A percentile compares a stretch with the other conserved stretches of the same genome.
phyloP scores from a whole-genome alignment of 2,113 vertebrate genomes.

The Pungitius pungitius region DNA sequence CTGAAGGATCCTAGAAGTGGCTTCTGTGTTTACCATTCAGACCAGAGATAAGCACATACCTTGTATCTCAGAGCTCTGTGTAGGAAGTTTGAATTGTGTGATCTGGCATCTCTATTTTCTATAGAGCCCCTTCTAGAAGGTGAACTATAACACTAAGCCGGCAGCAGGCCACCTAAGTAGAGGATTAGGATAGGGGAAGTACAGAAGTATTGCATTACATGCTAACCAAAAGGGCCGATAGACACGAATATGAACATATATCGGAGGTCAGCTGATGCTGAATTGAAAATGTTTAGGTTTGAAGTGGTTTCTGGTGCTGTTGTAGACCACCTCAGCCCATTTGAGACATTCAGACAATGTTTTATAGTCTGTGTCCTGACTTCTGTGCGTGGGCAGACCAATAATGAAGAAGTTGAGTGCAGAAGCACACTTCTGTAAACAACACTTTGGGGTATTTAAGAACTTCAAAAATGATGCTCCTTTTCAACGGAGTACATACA shows the following conservation, averaged over 20 bases:
- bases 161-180: not conserved
- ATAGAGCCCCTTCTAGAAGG: not conserved
- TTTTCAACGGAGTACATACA: not conserved
- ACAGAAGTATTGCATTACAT: conserved; percentile 32
- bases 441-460: conserved; percentile 27
- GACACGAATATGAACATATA: not conserved
- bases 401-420: conserved; percentile 8
- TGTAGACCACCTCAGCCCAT: not conserved
- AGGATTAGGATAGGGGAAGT: conserved; percentile 9
- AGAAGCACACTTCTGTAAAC: conserved; percentile 17
- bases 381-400: conserved; percentile 21
- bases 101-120: not conserved
- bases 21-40: not conserved
- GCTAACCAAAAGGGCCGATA: conserved; percentile 11
- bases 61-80: not conserved
- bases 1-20: not conserved
- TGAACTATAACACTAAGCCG: not conserved
- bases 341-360: not conserved
- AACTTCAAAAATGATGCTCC: conserved; percentile 19
- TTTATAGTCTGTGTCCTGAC: conserved; percentile 15
- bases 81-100: not conserved
- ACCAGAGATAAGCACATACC: not conserved
- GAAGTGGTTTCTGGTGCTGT: not conserved
- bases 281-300: conserved; percentile 4
- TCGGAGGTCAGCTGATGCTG: not conserved